Conservation (phyloP, 2,113 vertebrate genomes). For the Helogale parvula region DNA sequence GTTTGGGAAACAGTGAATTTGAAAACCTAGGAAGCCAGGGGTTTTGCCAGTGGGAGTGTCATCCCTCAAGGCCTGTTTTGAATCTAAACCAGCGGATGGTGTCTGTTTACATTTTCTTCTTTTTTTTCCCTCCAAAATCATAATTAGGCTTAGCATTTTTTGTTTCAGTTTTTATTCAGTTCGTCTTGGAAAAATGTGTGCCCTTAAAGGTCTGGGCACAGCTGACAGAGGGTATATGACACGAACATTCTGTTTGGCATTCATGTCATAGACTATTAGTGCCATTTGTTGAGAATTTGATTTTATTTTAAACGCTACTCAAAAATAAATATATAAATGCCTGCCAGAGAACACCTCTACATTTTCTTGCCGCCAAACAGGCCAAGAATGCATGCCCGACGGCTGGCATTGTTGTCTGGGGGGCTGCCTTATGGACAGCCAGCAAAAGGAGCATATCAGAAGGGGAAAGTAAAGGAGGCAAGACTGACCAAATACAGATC, state of each 20-base stretch:
- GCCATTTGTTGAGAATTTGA: slow-evolving; percentile 74
- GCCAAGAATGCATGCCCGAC: slow-evolving; percentile 16
- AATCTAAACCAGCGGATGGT: slow-evolving; percentile 52
- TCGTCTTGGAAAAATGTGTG: slow-evolving; percentile 50
- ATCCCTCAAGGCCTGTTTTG: slow-evolving; percentile 42
- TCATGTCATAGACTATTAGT: slow-evolving; percentile 61
- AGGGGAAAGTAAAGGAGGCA: not conserved
- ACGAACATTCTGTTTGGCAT: slow-evolving; percentile 70
- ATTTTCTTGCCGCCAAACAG: slow-evolving; percentile 41
- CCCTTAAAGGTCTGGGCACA: slow-evolving; percentile 53
- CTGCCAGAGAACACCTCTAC: not conserved
- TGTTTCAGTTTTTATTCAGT: slow-evolving; percentile 61
- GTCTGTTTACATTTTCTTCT: not conserved
- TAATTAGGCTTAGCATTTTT: slow-evolving; percentile 64
- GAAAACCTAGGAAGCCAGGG: slow-evolving; percentile 28
- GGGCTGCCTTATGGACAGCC: not conserved
- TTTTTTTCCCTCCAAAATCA: slow-evolving; percentile 1
- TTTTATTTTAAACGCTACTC: slow-evolving; percentile 73
- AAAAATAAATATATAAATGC: slow-evolving; percentile 56
- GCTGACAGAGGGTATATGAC: slow-evolving; percentile 38
- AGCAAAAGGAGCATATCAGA: not conserved
- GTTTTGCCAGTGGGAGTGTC: slow-evolving; percentile 22
- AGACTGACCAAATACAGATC: not conserved
- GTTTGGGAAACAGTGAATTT: slow-evolving; percentile 41
- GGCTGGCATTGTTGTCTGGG: not conserved